Evolutionary conservation across 2,888 invertebrate species (phyloP).

Genomic region (Mythimna ferrago): DNA sequence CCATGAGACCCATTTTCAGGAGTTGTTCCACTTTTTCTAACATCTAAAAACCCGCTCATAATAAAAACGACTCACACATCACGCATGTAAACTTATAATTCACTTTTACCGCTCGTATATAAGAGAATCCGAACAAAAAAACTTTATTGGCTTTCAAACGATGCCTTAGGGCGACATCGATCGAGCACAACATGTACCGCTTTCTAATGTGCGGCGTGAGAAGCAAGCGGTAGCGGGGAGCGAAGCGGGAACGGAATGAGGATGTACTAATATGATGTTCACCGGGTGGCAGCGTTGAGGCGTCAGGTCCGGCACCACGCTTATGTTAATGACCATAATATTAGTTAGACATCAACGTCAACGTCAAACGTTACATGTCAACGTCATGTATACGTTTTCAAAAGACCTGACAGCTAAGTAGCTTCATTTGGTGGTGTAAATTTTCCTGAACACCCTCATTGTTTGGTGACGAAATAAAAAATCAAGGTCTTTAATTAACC

Average conservation of each 20-base stretch:
- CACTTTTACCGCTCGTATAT: constrained; percentile 77
- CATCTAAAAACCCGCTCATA: constrained; percentile 20
- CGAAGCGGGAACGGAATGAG: background rate
- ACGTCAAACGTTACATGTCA: too few relatives aligned
- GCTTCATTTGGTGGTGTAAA: too few relatives aligned
- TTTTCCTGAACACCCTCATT: too few relatives aligned
- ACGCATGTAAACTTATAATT: constrained; percentile 76
- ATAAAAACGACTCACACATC: constrained; percentile 47
- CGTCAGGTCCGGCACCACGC: too few relatives aligned
- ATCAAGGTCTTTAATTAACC: too few relatives aligned
- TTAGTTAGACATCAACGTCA: too few relatives aligned
- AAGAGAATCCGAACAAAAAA: constrained; percentile 83
- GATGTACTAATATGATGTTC: too few relatives aligned
- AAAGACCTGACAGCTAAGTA: too few relatives aligned
- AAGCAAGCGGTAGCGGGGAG: constrained; percentile 27
- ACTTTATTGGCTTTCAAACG: constrained; percentile 87
- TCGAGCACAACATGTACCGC: constrained; percentile 77
- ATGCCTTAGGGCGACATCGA: constrained; percentile 88
- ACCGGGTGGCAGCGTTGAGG: too few relatives aligned
- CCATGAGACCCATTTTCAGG: background rate
- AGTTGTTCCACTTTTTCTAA: constrained; percentile 12
- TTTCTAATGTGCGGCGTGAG: constrained; percentile 48
- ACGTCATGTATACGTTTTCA: too few relatives aligned
- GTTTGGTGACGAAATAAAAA: too few relatives aligned
- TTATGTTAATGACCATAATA: too few relatives aligned